Conservation (phyloP, 2,797 vertebrate genomes). For the Parauchenoglanis ngamensis region DNA sequence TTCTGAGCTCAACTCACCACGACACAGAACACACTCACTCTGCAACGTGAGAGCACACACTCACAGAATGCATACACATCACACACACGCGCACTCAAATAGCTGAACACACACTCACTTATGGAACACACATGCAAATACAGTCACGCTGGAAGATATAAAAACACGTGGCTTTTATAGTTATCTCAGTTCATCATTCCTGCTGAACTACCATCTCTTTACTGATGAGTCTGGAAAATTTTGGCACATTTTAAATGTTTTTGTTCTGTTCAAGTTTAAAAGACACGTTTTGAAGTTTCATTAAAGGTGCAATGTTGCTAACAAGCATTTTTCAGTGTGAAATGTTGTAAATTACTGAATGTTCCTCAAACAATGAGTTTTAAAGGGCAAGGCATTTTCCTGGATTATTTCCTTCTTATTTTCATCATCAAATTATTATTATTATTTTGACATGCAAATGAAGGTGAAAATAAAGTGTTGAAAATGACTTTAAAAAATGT, state of each 20-base stretch:
- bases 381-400: not conserved
- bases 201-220: not conserved
- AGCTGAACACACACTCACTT: slow-evolving; percentile 10
- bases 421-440: not conserved
- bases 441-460: not conserved
- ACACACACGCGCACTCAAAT: not conserved
- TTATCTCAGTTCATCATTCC: not conserved
- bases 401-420: no score
- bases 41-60: slow-evolving; percentile 90
- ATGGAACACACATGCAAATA: not conserved
- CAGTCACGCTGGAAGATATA: not conserved
- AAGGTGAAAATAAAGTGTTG: not conserved
- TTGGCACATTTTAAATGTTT: not conserved
- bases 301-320: not conserved
- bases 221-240: not conserved
- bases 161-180: not conserved
- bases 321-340: not conserved
- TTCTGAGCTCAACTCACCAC: slow-evolving; percentile 97
- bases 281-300: not conserved
- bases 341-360: not conserved
- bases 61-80: not conserved
- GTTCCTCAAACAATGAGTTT: not conserved
- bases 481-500: not conserved
- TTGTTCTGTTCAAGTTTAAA: not conserved
- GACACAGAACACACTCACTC: slow-evolving; percentile 97